Conservation (phyloP, 2,113 vertebrate species). For the Nycticebus coucang region DNA sequence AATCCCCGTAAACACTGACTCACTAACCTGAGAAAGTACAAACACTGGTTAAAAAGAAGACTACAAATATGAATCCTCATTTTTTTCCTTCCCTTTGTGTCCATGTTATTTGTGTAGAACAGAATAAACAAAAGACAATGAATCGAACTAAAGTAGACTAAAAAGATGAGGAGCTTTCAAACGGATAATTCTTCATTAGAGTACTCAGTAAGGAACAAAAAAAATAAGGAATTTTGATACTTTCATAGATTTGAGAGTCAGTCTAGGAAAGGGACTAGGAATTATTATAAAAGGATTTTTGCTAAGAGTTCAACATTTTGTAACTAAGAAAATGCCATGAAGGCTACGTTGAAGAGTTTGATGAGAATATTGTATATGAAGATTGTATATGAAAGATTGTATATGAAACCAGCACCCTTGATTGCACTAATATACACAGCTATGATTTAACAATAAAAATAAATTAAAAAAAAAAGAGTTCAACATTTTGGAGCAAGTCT, state of each 20-base stretch:
- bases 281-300: slow-evolving; percentile 68
- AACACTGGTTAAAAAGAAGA: not conserved
- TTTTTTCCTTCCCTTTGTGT: not conserved
- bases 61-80: not conserved
- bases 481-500: slow-evolving; percentile 62
- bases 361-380: too few species aligned
- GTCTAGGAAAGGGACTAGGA: slow-evolving; percentile 17
- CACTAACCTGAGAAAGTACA: slow-evolving; percentile 23
- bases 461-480: too few species aligned
- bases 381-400: too few species aligned
- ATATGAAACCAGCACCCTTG: too few species aligned
- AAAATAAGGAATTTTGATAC: slow-evolving; percentile 54
- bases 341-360: too few species aligned
- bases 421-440: too few species aligned
- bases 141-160: slow-evolving; percentile 18
- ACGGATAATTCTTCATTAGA: not conserved
- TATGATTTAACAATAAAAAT: too few species aligned
- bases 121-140: slow-evolving; percentile 48
- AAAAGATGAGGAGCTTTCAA: slow-evolving; percentile 10
- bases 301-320: slow-evolving; percentile 56
- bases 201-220: slow-evolving; percentile 16
- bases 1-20: not conserved
- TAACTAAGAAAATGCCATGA: too few species aligned
- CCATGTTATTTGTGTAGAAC: slow-evolving; percentile 19
- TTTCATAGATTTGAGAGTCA: slow-evolving; percentile 21